Evolutionary conservation across 2,113 vertebrate genomes (phyloP).

Genomic region (Leiothrix lutea): DNA sequence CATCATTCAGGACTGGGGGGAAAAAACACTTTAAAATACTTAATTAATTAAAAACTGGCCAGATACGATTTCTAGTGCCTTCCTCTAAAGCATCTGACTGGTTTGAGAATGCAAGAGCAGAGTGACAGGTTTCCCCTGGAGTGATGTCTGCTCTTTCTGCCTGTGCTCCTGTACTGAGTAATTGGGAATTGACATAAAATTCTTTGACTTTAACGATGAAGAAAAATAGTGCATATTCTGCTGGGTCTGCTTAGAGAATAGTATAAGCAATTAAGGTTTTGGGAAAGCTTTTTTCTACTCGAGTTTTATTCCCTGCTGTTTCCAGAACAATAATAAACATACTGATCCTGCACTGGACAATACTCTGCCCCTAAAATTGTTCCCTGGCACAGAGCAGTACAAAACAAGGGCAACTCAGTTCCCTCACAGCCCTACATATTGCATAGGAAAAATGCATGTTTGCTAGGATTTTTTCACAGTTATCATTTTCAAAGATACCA

Average conservation of each 20-base stretch:
- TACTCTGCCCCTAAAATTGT: not conserved
- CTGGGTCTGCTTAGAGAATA: not conserved
- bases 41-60: constrained; percentile 4
- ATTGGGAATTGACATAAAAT: constrained; percentile 20
- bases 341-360: not conserved
- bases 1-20: not conserved
- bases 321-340: not conserved
- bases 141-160: constrained; percentile 48
- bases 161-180: not conserved
- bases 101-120: not conserved
- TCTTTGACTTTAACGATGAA: not conserved
- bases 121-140: constrained; percentile 42
- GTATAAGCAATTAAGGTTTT: not conserved
- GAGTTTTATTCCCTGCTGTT: not conserved
- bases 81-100: not conserved
- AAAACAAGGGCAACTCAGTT: not conserved
- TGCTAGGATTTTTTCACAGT: not conserved
- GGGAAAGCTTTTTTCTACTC: not conserved
- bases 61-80: not conserved
- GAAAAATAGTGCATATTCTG: not conserved
- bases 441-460: not conserved
- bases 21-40: not conserved
- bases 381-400: too few relatives aligned
- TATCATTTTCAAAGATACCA: not conserved
- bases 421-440: not conserved